phyloP scores from a whole-genome alignment of 2,888 invertebrate species.

The Epinotia demarniana region DNA sequence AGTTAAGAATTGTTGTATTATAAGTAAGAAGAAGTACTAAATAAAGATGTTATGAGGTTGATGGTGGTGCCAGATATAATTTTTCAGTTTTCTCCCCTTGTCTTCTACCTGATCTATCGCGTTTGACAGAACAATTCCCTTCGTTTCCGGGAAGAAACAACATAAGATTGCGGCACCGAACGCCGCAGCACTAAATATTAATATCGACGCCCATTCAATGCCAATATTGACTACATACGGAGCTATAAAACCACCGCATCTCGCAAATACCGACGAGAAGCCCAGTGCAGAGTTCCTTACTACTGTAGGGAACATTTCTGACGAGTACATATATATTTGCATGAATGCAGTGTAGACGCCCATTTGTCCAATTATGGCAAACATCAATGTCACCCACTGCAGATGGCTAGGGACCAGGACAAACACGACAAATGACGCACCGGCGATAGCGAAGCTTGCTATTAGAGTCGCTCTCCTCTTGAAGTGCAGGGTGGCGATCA shows the following conservation, averaged over 20 bases:
- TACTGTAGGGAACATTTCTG: constrained; percentile 92
- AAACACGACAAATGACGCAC: constrained; percentile 67
- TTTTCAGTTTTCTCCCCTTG: constrained; percentile 39
- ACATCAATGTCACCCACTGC: constrained; percentile 82
- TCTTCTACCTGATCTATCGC: constrained; percentile 70
- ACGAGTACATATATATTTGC: constrained; percentile 88
- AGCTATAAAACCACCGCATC: constrained; percentile 88
- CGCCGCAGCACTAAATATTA: constrained; percentile 69
- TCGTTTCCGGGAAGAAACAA: constrained; percentile 74
- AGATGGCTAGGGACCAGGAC: constrained; percentile 66
- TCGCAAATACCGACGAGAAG: constrained; percentile 87
- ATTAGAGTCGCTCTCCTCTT: constrained; percentile 67
- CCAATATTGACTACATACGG: constrained; percentile 87
- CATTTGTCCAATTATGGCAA: constrained; percentile 90
- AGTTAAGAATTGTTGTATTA: background rate
- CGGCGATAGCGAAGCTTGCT: constrained; percentile 64
- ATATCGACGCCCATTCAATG: constrained; percentile 71
- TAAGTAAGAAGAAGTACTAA: background rate
- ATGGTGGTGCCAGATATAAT: constrained; percentile 9
- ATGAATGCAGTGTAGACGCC: constrained; percentile 89
- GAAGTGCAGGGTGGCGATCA: constrained; percentile 65
- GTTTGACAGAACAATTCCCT: constrained; percentile 69
- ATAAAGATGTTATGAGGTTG: constrained; percentile 12
- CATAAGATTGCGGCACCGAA: constrained; percentile 69
- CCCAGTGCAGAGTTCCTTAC: constrained; percentile 92